Percentiles rank a stretch among this genome's conserved stretches.
These are phyloP conservation scores for Pediacus dermestoides DNA, from an alignment of 2,888 invertebrate genomes.

Conservation along the genomic window DNA sequence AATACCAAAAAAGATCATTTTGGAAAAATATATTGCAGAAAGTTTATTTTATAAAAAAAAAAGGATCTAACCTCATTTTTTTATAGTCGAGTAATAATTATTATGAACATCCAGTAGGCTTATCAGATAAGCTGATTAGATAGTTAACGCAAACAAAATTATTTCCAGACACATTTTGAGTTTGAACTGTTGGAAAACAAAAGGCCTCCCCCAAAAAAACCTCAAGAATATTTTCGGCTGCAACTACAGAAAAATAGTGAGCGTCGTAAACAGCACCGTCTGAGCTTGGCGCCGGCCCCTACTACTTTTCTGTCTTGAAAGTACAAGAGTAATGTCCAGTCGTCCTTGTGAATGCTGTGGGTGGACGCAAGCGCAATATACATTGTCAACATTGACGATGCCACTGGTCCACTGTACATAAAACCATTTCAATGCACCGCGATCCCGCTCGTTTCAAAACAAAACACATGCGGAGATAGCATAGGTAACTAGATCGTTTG, in stretches of 20 bases:
- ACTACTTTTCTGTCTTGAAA: constrained; percentile 40
- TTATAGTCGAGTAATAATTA: too few species aligned
- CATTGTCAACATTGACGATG: constrained; percentile 22
- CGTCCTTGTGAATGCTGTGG: constrained; percentile 35
- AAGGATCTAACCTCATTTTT: too few species aligned
- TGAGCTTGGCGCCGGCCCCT: constrained; percentile 46
- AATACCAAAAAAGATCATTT: constrained; percentile 6
- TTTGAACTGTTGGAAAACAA: too few species aligned
- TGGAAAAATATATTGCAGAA: too few species aligned
- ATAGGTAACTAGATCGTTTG: constrained; percentile 51
- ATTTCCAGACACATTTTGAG: too few species aligned
- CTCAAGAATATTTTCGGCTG: constrained; percentile 12
- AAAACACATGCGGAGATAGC: constrained; percentile 52
- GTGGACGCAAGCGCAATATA: constrained; percentile 23
- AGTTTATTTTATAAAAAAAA: too few species aligned
- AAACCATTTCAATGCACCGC: constrained; percentile 51
- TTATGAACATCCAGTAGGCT: too few species aligned
- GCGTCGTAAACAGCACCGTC: constrained; percentile 45
- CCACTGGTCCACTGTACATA: constrained; percentile 45
- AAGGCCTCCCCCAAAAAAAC: constrained; percentile 12
- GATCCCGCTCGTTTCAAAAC: constrained; percentile 52
- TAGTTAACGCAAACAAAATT: too few species aligned
- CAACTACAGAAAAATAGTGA: constrained; percentile 21
- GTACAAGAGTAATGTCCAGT: constrained; percentile 48
- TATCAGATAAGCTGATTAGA: too few species aligned